Base-by-base conservation (phyloP, 2,113 vertebrate genomes). In the Struthio camelus region DNA sequence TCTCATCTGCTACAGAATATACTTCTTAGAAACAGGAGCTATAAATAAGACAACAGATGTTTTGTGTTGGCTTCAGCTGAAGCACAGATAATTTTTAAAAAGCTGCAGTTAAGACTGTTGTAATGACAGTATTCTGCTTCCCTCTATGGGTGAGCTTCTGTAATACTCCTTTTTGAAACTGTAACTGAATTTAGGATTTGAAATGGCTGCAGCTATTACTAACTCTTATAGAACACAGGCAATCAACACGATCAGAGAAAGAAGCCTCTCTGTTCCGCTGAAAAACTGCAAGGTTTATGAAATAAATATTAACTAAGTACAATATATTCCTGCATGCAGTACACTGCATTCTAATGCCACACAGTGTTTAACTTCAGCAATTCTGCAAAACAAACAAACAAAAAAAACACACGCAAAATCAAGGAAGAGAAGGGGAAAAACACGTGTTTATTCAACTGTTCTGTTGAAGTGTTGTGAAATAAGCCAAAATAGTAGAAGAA, bases 31-130 rank as follows among this genome's bases (percentile, higher is more conserved):
- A 98, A 98, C 77, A 79, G 96, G 91, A 94, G 92, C 97, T 98
- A 98, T 98, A 98, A 98, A 98, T 98, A 98, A 98, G 96, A 97
- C 96, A 98, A 98, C 98, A 98, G 98, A 98, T 98, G 98, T 97
- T 97, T 97, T 98, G 96, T 96, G 95, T 97, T 98, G 98, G 97
- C 95, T 97, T 97, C 96, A 96, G 82, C 36, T 96, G 94, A 96
- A 94, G 92, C 89, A 90, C 67, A 67, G 88, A 90, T 90, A 89
- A 91, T 82, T 96, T 96, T 95, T 88, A 23, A 71, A 95, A 95
- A 89, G 85, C 46, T 84, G 42, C 80, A 97, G 87, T 94, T 90
- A 96, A 94, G 67, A 15, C 77, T 80, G 73, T 80, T 85, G 38
- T 42, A 79, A 92, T 76, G 65, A 89, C 54, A 94, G 79, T 81